Evolutionary conservation across 2,113 vertebrate species (phyloP).

Genomic region (Solenodon paradoxus): DNA sequence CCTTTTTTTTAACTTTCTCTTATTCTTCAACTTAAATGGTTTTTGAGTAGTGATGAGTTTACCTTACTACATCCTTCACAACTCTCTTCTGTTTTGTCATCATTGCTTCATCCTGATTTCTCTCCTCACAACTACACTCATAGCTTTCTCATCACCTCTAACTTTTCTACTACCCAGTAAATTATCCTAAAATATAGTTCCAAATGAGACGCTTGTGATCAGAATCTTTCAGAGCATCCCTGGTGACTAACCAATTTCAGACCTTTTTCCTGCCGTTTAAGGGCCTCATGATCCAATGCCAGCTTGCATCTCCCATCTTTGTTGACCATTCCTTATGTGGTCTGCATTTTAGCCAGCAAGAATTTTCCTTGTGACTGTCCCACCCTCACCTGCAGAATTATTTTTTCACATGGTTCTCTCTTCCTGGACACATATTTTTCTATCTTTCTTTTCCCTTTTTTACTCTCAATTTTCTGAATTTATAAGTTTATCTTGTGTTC

Average conservation of each 20-base stretch:
- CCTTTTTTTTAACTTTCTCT: not conserved
- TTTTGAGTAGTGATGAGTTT: not conserved
- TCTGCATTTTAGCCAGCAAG: not conserved
- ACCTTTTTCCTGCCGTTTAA: not conserved
- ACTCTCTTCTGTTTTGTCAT: not conserved
- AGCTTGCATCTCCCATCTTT: not conserved
- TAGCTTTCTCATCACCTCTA: not conserved
- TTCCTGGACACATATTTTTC: not conserved
- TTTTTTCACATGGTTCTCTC: not conserved
- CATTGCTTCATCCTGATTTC: not conserved
- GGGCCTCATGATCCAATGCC: rapidly evolving
- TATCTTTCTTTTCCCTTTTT: not conserved
- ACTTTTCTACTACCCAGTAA: not conserved
- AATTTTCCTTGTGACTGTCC: not conserved
- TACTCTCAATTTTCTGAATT: not conserved
- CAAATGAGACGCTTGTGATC: not conserved
- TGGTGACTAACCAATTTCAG: not conserved
- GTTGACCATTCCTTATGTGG: too few relatives aligned
- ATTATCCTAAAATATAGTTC: not conserved
- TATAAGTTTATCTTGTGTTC: not conserved
- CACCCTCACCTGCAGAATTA: not conserved
- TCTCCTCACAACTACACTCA: not conserved
- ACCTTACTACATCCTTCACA: not conserved
- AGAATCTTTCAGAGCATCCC: not conserved
- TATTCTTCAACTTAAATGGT: not conserved